Base-by-base conservation (phyloP, 2,113 vertebrate genomes). In the Aspidoscelis tigris region DNA sequence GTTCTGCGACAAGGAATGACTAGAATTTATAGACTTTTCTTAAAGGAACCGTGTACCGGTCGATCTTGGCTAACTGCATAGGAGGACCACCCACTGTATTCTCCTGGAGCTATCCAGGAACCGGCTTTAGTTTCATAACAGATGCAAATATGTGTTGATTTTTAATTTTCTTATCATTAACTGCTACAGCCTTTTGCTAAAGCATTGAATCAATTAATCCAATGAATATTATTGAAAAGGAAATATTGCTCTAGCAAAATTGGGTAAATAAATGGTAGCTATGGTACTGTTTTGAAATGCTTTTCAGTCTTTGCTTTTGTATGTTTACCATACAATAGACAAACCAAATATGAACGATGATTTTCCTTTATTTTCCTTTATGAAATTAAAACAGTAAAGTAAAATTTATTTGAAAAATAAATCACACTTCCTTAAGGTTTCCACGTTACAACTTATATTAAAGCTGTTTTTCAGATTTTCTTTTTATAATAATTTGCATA, bases 221-320 rank as follows among this genome's bases (percentile, higher is more conserved):
- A 68, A 64, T 72, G 18, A 82, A 14, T 53, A 47, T 53, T 26
- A 47, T 12, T 68, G 80, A 55, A 47, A 53, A 64, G 83, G 83
- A 75, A 65, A 1, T 47, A 85, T 7, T 11, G n/a, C 0, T 11
- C 72, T 86, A 41, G 58, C 39, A 79, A 39, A 33, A 84, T 2
- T 41, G 83, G 2, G n/a, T 84, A 89, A 88, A 44, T 77, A 78
- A 55, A 64, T 87, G 78, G 50, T 84, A 88, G 81, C 50, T 81
- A 22, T 79, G 80, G 76, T 77, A 81, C 76, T 7, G 77, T 0
- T 65, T 87, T 90, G 78, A 85, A 61, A 71, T 84, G 47, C 12
- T 22, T 87, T 84, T 89, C 84, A 69, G 88, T 88, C 87, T 73
- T 89, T 83, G 73, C 81, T 89, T 70, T 77, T 89, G 68, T 84